These are phyloP conservation scores for Cyaniris semiargus DNA, from an alignment of 2,888 invertebrate genomes.

Conservation along the genomic window DNA sequence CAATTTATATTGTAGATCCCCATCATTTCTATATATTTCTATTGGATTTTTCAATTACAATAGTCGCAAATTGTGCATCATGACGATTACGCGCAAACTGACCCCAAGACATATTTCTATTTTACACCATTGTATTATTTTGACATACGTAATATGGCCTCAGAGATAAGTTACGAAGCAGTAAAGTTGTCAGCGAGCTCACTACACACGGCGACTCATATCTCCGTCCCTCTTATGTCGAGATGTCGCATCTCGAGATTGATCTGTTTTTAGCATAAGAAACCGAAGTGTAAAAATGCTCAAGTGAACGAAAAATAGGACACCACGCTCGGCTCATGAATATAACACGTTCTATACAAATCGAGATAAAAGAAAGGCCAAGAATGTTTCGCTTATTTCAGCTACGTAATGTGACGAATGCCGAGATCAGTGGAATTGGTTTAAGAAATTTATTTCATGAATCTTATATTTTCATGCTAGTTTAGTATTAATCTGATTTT, in stretches of 20 bases:
- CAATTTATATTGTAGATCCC: no score
- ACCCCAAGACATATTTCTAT: no score
- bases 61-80: no score
- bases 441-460: conserved; percentile 5
- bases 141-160: no score
- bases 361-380: conserved; percentile 24
- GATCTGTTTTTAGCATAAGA: conserved; percentile 24
- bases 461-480: conserved; percentile 12
- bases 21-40: no score
- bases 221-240: conserved; percentile 8
- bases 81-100: no score
- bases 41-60: no score
- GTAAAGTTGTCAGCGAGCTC: not conserved
- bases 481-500: conserved; percentile 3
- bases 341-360: conserved; percentile 24
- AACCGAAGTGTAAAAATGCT: conserved; percentile 29
- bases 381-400: conserved; percentile 19
- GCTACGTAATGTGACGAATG: conserved; percentile 7
- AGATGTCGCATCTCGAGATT: conserved; percentile 20
- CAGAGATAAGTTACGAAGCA: not conserved
- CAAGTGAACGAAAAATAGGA: conserved; percentile 28
- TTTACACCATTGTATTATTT: no score
- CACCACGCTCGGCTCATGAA: conserved; percentile 23
- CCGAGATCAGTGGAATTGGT: not conserved
- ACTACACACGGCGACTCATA: not conserved